Evolutionary conservation across 2,113 vertebrate species (phyloP).

Genomic region (Chiloscyllium plagiosum): DNA sequence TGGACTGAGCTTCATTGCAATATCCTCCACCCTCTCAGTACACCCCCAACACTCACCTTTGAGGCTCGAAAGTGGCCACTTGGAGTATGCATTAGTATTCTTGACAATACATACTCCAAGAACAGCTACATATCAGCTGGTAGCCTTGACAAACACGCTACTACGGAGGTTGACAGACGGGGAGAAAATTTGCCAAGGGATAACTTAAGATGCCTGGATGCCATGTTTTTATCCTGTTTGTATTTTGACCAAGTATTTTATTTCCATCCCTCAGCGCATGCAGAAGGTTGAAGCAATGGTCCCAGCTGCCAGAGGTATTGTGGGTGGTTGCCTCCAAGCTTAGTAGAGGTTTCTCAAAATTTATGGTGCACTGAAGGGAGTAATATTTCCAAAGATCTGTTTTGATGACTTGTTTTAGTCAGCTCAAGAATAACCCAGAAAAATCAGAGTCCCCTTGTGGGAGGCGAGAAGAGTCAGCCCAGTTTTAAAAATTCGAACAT

Average conservation of each 20-base stretch:
- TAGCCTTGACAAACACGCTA: background rate
- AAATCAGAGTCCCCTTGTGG: background rate
- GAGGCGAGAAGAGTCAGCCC: background rate
- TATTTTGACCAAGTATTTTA: background rate
- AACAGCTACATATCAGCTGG: background rate
- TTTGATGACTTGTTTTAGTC: constrained; percentile 17
- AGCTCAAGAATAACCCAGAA: background rate
- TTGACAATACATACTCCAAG: background rate
- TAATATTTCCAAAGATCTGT: constrained; percentile 26
- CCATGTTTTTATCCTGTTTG: background rate
- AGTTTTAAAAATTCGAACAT: background rate
- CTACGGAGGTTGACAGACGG: background rate
- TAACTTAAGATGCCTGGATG: background rate
- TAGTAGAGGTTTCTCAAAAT: background rate
- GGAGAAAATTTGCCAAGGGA: constrained; percentile 1
- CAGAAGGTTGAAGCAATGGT: background rate
- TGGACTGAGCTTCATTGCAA: background rate
- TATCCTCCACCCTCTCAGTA: background rate
- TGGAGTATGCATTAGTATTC: background rate
- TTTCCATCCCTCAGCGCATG: background rate
- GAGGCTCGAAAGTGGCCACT: background rate
- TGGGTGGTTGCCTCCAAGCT: background rate
- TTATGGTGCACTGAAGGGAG: background rate
- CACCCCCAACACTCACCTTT: background rate
- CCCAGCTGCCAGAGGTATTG: too few relatives aligned